phyloP scores from a whole-genome alignment of 2,888 invertebrate species.

The Polymixis lichenea region DNA sequence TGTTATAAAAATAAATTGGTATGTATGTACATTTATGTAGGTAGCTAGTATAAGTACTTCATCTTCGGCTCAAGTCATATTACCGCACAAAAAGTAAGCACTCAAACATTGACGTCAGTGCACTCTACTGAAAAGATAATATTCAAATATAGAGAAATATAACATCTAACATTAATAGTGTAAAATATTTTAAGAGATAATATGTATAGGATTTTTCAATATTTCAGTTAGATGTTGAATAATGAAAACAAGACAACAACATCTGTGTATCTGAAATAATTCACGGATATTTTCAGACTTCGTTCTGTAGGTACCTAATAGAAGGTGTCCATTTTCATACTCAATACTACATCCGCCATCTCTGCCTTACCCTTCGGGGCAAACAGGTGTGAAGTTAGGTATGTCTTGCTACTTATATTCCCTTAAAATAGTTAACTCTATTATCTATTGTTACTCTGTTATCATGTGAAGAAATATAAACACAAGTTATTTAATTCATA shows the following conservation, averaged over 20 bases:
- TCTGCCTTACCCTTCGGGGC: not conserved
- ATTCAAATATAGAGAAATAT: not conserved
- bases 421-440: no score
- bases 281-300: not conserved
- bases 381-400: not conserved
- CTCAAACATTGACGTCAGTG: slow-evolving; percentile 52
- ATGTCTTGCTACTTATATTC: no score
- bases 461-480: slow-evolving; percentile 25
- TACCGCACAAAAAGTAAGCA: slow-evolving; percentile 35
- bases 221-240: no score
- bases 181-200: not conserved
- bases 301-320: not conserved
- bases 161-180: not conserved
- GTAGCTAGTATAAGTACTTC: slow-evolving; percentile 11
- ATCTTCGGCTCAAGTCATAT: slow-evolving; percentile 17
- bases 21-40: not conserved
- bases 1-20: not conserved
- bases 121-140: slow-evolving; percentile 24
- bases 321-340: not conserved
- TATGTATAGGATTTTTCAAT: no score
- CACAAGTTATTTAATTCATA: slow-evolving; percentile 29
- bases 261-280: not conserved
- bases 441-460: no score
- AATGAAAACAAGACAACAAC: not conserved
- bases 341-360: not conserved